These are phyloP conservation scores for Andrena marginata DNA, from an alignment of 2,888 invertebrate genomes.

Conservation along the genomic window DNA sequence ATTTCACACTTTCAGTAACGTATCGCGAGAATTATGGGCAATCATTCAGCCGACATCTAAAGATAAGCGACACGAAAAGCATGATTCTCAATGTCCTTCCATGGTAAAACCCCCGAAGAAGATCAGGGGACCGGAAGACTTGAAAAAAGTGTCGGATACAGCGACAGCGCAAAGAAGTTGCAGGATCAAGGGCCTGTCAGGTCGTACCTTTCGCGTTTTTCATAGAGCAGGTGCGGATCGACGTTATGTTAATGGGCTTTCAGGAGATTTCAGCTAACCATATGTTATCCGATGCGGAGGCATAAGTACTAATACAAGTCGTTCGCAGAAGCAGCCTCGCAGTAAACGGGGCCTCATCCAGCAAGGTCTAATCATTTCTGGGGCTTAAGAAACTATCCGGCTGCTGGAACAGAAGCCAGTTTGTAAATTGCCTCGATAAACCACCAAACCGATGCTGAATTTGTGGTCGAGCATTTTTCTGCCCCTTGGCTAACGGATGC, in stretches of 20 bases:
- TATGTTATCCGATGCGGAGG: constrained; percentile 70
- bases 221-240: constrained; percentile 77
- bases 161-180: neutral
- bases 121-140: neutral
- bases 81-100: neutral
- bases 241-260: constrained; percentile 76
- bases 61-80: neutral
- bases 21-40: neutral
- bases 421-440: constrained; percentile 71
- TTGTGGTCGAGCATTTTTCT: constrained; percentile 36
- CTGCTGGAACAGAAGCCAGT: constrained; percentile 71
- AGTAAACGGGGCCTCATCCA: constrained; percentile 62
- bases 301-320: constrained; percentile 72
- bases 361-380: constrained; percentile 61
- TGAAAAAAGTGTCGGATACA: neutral
- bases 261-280: constrained; percentile 76
- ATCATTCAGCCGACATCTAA: neutral
- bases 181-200: too few species aligned
- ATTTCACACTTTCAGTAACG: too few species aligned
- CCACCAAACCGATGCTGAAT: constrained; percentile 49
- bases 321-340: constrained; percentile 66
- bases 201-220: constrained; percentile 59
- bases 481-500: constrained; percentile 10
- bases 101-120: neutral
- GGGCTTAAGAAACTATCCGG: constrained; percentile 41